Evolutionary conservation across 2,888 invertebrate genomes (phyloP).

Genomic region (Deroplatys truncata): DNA sequence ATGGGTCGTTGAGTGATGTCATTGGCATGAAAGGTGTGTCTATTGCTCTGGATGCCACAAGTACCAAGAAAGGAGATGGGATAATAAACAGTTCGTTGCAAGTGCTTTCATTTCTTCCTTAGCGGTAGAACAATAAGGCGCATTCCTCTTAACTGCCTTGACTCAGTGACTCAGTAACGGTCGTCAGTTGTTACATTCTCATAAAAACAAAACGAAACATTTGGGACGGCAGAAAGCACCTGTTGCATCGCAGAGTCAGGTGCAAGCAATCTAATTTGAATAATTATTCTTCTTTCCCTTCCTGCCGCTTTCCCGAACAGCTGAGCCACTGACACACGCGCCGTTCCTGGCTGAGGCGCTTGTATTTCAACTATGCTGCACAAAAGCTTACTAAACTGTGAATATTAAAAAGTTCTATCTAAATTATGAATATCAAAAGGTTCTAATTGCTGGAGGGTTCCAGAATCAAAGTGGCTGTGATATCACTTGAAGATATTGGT

Average conservation of each 20-base stretch:
- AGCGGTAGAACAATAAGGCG: not conserved
- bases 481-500: too few species aligned
- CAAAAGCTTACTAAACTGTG: too few species aligned
- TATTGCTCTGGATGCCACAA: not conserved
- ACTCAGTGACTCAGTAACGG: not conserved
- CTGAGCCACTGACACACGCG: not conserved
- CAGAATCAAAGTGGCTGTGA: too few species aligned
- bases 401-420: too few species aligned
- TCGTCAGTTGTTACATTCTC: not conserved
- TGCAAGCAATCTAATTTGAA: not conserved
- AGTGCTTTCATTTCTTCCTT: not conserved
- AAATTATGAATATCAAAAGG: too few species aligned
- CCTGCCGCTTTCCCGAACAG: not conserved
- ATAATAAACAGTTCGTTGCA: not conserved
- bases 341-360: not conserved
- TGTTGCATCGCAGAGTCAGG: not conserved
- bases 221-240: not conserved
- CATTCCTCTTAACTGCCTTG: not conserved
- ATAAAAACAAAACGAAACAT: not conserved
- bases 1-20: too few species aligned
- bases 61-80: not conserved
- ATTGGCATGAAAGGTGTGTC: not conserved
- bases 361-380: not conserved
- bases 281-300: not conserved
- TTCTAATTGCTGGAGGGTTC: too few species aligned